phyloP scores from a whole-genome alignment of 2,888 invertebrate species.

The Zhengitettix transpicula region DNA sequence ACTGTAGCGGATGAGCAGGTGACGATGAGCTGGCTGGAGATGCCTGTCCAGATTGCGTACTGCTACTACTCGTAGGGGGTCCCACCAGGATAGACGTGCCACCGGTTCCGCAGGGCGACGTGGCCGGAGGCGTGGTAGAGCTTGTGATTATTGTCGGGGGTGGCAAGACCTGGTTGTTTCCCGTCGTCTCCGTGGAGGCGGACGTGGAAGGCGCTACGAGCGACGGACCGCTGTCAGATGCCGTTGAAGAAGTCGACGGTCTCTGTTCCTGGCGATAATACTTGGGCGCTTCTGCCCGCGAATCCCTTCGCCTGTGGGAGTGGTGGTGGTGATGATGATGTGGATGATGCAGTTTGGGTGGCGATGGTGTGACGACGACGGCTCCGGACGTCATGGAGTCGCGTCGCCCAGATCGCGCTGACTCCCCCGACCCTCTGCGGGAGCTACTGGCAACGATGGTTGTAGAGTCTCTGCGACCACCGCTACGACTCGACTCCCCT shows the following conservation, averaged over 20 bases:
- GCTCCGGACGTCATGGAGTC: slow-evolving; percentile 13
- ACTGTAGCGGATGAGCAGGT: slow-evolving; percentile 24
- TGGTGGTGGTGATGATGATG: slow-evolving; percentile 27
- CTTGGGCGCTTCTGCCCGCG: slow-evolving; percentile 20
- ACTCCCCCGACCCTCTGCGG: slow-evolving; percentile 10
- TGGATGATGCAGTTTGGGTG: slow-evolving; percentile 14
- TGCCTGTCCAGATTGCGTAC: background rate
- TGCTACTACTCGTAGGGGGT: background rate
- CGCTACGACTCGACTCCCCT: slow-evolving; percentile 10
- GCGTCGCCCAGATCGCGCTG: slow-evolving; percentile 15
- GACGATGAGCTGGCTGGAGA: slow-evolving; percentile 5
- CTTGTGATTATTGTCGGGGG: slow-evolving; percentile 70
- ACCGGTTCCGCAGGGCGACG: slow-evolving; percentile 44
- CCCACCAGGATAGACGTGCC: background rate
- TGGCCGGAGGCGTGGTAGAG: slow-evolving; percentile 66
- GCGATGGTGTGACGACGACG: slow-evolving; percentile 28
- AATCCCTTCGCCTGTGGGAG: slow-evolving; percentile 24
- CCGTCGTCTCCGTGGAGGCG: background rate
- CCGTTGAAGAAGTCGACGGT: slow-evolving; percentile 54
- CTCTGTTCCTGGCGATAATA: slow-evolving; percentile 48
- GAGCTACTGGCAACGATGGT: slow-evolving; percentile 3
- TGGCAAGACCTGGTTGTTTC: slow-evolving; percentile 17
- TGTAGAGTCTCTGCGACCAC: background rate
- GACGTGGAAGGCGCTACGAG: slow-evolving; percentile 26
- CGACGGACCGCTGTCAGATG: slow-evolving; percentile 49